A percentile compares a stretch with the other conserved stretches of the same genome.
phyloP scores from a whole-genome alignment of 2,113 vertebrate species.

The Amazona guildingii region DNA sequence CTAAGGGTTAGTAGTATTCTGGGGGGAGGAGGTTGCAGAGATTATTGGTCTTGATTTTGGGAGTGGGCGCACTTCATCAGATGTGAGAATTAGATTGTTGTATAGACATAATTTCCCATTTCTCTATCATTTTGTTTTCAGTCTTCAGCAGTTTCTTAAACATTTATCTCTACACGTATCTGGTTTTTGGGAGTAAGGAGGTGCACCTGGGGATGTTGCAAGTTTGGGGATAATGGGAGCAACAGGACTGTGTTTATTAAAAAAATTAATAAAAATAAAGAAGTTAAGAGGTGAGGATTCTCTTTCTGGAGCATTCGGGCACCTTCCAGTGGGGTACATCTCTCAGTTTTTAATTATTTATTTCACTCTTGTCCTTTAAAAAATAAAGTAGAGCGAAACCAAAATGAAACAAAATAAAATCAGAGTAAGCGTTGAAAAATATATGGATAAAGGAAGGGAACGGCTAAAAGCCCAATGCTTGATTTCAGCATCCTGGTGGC shows the following conservation, averaged over 20 bases:
- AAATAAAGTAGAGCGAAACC: conserved; percentile 21
- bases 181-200: background rate
- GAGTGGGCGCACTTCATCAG: conserved; percentile 10
- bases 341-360: conserved; percentile 63
- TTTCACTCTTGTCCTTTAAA: conserved; percentile 49
- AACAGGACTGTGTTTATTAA: conserved; percentile 46
- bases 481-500: conserved; percentile 49
- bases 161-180: background rate
- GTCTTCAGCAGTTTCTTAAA: background rate
- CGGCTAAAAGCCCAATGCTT: background rate
- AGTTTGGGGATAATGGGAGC: conserved; percentile 40
- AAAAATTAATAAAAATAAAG: background rate
- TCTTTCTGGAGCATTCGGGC: conserved; percentile 76
- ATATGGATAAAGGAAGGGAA: conserved; percentile 27
- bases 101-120: conserved; percentile 21
- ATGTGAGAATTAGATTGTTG: conserved; percentile 19
- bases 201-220: background rate
- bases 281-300: conserved; percentile 40
- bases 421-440: background rate
- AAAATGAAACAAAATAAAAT: conserved; percentile 23
- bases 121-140: background rate
- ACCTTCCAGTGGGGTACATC: conserved; percentile 53
- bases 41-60: conserved; percentile 45
- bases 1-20: conserved; percentile 65
- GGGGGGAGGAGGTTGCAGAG: conserved; percentile 4